A percentile compares a stretch with the other conserved stretches of the same genome.
Conservation (phyloP, 1,140 invertebrate genomes). For the Hyles vespertilio region DNA sequence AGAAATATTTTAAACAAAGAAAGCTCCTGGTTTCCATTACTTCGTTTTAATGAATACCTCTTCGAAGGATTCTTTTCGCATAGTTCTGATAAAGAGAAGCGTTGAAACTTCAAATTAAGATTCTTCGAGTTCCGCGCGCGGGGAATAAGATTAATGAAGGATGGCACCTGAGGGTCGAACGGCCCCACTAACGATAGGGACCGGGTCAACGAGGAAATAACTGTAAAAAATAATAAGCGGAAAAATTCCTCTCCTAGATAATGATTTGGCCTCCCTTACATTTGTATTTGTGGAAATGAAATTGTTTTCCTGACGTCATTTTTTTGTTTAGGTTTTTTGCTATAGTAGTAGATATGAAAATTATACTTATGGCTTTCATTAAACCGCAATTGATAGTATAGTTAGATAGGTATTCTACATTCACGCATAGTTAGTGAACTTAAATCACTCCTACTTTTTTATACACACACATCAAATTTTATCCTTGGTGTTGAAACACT, state of each 20-base stretch:
- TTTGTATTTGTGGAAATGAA: too few species aligned
- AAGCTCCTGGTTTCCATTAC: slow-evolving; percentile 34
- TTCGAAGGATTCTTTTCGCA: slow-evolving; percentile 62
- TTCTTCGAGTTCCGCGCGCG: slow-evolving; percentile 63
- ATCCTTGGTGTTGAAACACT: too few species aligned
- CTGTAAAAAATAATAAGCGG: slow-evolving; percentile 55
- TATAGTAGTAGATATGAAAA: too few species aligned
- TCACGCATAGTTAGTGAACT: too few species aligned
- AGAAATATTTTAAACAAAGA: slow-evolving; percentile 29
- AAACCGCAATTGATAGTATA: too few species aligned
- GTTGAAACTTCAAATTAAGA: slow-evolving; percentile 73
- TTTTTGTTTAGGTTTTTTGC: too few species aligned
- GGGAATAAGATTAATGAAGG: slow-evolving; percentile 70
- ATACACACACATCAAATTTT: too few species aligned
- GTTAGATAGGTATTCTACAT: too few species aligned
- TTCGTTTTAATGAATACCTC: slow-evolving; percentile 54
- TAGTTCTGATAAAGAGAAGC: slow-evolving; percentile 67
- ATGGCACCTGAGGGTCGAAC: slow-evolving; percentile 53
- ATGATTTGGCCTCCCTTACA: background rate
- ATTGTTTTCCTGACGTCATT: too few species aligned
- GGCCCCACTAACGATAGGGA: slow-evolving; percentile 44
- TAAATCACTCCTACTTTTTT: too few species aligned
- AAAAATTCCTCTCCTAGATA: slow-evolving; percentile 20
- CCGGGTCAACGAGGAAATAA: slow-evolving; percentile 40
- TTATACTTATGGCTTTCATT: too few species aligned